Base-by-base conservation (phyloP, 2,113 vertebrate genomes). In the Piprites chloris region DNA sequence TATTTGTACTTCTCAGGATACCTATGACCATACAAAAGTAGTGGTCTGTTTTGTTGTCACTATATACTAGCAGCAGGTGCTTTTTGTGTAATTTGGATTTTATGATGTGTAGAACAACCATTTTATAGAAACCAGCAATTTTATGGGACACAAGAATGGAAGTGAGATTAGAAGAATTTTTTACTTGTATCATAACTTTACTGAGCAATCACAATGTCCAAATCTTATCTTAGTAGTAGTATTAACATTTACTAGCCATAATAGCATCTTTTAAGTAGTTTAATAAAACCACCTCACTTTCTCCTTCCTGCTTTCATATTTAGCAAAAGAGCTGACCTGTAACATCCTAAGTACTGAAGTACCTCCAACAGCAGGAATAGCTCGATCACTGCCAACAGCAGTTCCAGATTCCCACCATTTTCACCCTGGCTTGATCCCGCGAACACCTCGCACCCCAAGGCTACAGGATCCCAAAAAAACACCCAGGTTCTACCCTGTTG, bases 401-500 rank as follows among this genome's bases (percentile, higher is more conserved):
- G 98, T 99, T 92, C 98, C 99, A 27, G 98, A 98, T 59, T 98
- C 98, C 4, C 98, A 98, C 68, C 66, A 73, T 35, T 63, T 96
- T 53, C 87, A 93, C 62, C 78, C 96, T 85, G 78, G 83, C 84
- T 98, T 80, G 97, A 97, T 72, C 95, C 98, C 82, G 20, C 97
- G 91, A 85, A 98, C 98, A 33, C 99, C 98, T 50, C 98, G 98
- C 72, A 99, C 98, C 30, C 98, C 98, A 0, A 98, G 98, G 62
- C 97, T 99, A 22, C 98, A 99, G 94, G 99, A 99, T 98, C 99
- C 98, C 78, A 99, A 84, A 93, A 99, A 98, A 98, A 98, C 98
- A 9, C 98, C 98, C 5, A 98, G 99, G 49, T 99, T 99, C 97
- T 99, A 99, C 96, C 99, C 99, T 46, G 99, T 99, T 62, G 98